Conservation (phyloP, 2,113 vertebrate species). For the Ursus arctos region DNA sequence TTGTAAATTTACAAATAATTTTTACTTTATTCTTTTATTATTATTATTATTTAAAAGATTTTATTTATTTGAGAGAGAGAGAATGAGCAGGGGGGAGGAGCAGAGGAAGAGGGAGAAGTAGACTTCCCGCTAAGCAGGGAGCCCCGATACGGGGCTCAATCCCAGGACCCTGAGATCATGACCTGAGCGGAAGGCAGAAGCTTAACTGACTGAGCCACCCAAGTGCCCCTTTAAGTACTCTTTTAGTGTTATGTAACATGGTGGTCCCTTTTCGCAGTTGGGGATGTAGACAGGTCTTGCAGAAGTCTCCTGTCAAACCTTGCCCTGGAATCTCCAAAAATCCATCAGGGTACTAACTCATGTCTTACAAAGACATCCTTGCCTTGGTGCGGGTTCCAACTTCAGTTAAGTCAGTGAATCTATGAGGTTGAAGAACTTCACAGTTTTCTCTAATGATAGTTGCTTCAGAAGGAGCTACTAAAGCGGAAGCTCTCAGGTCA, state of each 20-base stretch:
- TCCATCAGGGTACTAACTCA: background rate
- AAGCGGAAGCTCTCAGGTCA: background rate
- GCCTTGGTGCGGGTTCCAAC: background rate
- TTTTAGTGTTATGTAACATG: background rate
- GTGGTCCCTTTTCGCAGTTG: background rate
- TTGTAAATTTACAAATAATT: background rate
- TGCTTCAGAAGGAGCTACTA: background rate
- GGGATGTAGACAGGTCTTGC: background rate
- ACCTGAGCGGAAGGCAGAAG: background rate
- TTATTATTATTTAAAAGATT: background rate
- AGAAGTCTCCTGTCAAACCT: background rate
- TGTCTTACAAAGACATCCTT: background rate
- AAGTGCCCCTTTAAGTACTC: background rate
- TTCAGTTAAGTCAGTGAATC: background rate
- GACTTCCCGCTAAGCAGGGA: background rate
- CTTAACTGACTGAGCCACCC: background rate
- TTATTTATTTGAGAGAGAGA: background rate
- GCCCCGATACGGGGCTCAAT: background rate
- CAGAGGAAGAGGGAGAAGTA: background rate
- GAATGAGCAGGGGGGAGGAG: background rate
- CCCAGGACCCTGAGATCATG: background rate
- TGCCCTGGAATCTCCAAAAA: background rate
- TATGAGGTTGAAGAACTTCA: background rate
- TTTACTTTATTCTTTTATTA: background rate
- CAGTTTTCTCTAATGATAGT: background rate